These are phyloP conservation scores for Corydoras maculifer DNA, from an alignment of 2,113 vertebrate genomes.

Conservation along the genomic window DNA sequence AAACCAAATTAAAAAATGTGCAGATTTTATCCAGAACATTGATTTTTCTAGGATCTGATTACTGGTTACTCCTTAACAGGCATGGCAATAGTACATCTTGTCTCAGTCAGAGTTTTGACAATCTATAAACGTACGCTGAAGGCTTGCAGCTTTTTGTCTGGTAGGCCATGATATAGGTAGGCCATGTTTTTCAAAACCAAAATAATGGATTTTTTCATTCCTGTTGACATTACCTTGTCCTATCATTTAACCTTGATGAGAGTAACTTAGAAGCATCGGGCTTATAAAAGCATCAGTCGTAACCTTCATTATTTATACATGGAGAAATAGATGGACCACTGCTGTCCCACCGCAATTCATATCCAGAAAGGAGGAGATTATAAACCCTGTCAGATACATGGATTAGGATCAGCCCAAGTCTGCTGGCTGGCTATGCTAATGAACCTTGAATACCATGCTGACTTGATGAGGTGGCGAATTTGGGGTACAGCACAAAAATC, in stretches of 20 bases:
- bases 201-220: not conserved
- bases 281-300: slow-evolving; percentile 51
- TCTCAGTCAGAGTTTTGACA: too few relatives aligned
- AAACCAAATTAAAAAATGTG: not conserved
- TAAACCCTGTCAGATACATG: slow-evolving; percentile 8
- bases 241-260: slow-evolving; percentile 47
- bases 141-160: not conserved
- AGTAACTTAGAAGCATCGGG: slow-evolving; percentile 42
- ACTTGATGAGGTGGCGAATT: slow-evolving; percentile 18
- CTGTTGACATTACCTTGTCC: not conserved
- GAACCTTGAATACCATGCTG: slow-evolving; percentile 19
- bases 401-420: not conserved
- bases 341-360: slow-evolving; percentile 16
- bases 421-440: not conserved
- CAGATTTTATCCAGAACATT: not conserved
- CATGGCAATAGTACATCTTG: too few relatives aligned
- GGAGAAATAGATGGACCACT: slow-evolving; percentile 44
- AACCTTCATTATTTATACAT: slow-evolving; percentile 63
- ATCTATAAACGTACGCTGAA: too few relatives aligned
- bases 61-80: too few relatives aligned
- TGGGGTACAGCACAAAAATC: not conserved
- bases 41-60: too few relatives aligned
- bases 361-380: slow-evolving; percentile 17
- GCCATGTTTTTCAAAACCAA: too few relatives aligned
- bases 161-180: too few relatives aligned